Evolutionary conservation across 2,797 vertebrate genomes (phyloP).

Genomic region (Yasuhikotakia modesta): DNA sequence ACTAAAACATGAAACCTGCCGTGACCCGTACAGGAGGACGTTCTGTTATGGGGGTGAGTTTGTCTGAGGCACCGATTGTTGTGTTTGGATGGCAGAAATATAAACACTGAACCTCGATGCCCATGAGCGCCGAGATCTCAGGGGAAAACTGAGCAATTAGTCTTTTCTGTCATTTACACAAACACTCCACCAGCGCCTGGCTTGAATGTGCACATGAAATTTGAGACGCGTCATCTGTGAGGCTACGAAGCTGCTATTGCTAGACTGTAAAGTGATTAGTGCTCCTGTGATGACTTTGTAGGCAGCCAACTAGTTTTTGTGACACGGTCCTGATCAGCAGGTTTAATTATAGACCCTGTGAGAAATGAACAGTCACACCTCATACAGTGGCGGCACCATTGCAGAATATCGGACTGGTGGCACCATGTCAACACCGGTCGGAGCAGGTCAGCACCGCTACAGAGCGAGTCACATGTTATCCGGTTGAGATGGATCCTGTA

Average conservation of each 20-base stretch:
- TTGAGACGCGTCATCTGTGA: not conserved
- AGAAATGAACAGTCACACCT: not conserved
- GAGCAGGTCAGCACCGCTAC: not conserved
- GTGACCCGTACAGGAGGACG: conserved; percentile 63
- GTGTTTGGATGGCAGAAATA: conserved; percentile 14
- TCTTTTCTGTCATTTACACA: conserved; percentile 11
- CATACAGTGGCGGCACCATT: not conserved
- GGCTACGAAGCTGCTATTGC: not conserved
- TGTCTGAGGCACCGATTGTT: conserved; percentile 17
- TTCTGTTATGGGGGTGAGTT: not conserved
- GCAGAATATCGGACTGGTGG: not conserved
- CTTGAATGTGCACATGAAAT: not conserved
- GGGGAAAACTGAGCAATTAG: conserved; percentile 34
- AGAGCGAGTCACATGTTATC: not conserved
- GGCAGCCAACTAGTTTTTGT: too few relatives aligned
- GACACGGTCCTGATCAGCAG: not conserved
- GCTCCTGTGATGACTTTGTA: too few relatives aligned
- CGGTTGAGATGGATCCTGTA: conserved; percentile 22
- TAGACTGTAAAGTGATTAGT: not conserved
- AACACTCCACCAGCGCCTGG: not conserved
- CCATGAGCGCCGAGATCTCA: not conserved
- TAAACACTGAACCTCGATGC: not conserved
- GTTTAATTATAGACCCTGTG: not conserved
- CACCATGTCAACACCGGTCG: conserved; percentile 6
- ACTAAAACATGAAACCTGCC: conserved; percentile 79